Base-by-base conservation (phyloP, 2,888 invertebrate genomes). In the Morinoia aosen region DNA sequence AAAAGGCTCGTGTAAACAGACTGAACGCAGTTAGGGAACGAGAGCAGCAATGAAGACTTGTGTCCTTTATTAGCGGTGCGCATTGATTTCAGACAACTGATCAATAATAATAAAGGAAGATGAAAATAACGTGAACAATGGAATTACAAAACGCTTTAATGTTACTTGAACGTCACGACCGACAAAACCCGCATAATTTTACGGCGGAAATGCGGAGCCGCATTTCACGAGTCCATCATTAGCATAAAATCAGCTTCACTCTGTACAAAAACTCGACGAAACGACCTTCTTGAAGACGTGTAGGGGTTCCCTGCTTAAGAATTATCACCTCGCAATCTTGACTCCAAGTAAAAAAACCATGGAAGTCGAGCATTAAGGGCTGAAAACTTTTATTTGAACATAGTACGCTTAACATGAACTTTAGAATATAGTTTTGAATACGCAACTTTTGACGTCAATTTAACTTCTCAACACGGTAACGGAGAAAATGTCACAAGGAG, bases 361-460 rank as follows among this genome's bases (percentile, higher is more conserved):
- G 93, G 33, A 93, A 93, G 48, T 93, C 57, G 57, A 57, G 93
- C 93, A 93, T 93, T 93, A 39, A 33, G 25, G 93, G 57, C 93
- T 10, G 93, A 33, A 57, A 48, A 93, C 10, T 93, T 93, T 93
- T 57, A 93, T 93, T 57, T n/a, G 57, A 57, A 93, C 33, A 39
- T 93, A 33, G 33, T 48, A 57, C 57, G 58, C 12, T 93, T 57
- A 93, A 93, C 93, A 33, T 57, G 57, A 57, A 93, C 57, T 56
- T 57, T 16, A 57, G 93, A 93, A 93, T 93, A 93, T 57, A n/a
- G 93, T 93, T 56, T 48, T 93, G 93, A 93, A 39, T 93, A 93
- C 93, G 57, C 14, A 93, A 93, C 93, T 93, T 93, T 57, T 93
- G 93, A 33, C 93, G 93, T 93, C 93, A 93, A 93, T 93, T 93